Evolutionary conservation across 2,113 vertebrate genomes (phyloP), one percentile per base, ranked within the genome.

Genomic region (Tenebrosternarchus preto): DNA sequence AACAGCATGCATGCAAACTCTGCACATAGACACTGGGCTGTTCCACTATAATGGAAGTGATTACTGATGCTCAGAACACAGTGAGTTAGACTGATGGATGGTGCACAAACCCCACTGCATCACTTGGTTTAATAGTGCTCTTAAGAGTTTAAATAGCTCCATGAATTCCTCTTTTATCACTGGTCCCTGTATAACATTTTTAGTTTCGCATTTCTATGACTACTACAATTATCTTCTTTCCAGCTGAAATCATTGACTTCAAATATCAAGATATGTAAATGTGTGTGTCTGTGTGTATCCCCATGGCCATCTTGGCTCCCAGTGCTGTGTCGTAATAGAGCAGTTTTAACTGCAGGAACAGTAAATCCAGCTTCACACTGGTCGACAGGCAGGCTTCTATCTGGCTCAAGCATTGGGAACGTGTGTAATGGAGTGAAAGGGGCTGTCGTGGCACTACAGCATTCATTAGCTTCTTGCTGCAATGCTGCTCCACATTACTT

Each of bases 281-380:
- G 27, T 69, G 33, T 70, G 57, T 59, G 29, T 55, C 17, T 76
- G 8, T 50, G 46, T 78, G 83, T 72, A 72, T 57, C 64, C 60
- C 56, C 22, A 33, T 12, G 43, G 39, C 71, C 69, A 53, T 33
- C 63, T 33, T n/a, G 33, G 15, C 55, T 75, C 43, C 39, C 31
- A 67, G 36, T 29, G 46, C 73, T 85, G 81, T 79, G 50, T 86
- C 81, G 77, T 64, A 63, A 64, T 53, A 66, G 15, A 73, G 61
- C 17, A 22, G 25, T 71, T 79, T 85, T 80, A 82, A 55, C 76
- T 73, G 43, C 78, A 63, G 77, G 76, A 64, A 46, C 72, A 50
- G 68, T 82, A 73, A 86, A 86, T 53, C 56, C 19, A 81, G 50
- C 84, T 89, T 88, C 61, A 84, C 80, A 73, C 76, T 57, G 73